Evolutionary conservation across 1,140 invertebrate genomes (phyloP).

Genomic region (Phortica variegata): DNA sequence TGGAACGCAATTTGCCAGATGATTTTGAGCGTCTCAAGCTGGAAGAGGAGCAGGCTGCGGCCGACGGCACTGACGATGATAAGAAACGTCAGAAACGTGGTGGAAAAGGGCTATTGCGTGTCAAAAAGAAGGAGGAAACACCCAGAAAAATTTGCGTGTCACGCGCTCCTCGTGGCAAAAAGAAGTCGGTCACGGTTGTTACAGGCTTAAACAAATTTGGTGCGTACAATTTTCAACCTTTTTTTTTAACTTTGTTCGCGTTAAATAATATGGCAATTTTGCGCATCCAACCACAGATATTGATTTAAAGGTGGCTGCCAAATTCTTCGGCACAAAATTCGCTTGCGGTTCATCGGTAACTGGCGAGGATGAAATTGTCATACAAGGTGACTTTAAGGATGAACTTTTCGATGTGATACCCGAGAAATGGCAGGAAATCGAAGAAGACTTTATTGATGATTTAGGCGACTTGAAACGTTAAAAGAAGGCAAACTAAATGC

Average conservation of each 20-base stretch:
- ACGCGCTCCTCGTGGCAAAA: constrained; percentile 93
- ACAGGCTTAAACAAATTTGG: constrained; percentile 87
- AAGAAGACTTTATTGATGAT: constrained; percentile 72
- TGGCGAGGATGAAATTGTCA: constrained; percentile 98
- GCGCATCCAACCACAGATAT: constrained; percentile 70
- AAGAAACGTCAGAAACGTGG: constrained; percentile 89
- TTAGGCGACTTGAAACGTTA: constrained; percentile 72
- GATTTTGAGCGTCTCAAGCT: constrained; percentile 82
- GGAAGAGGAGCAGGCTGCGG: constrained; percentile 63
- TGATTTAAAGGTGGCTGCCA: constrained; percentile 96
- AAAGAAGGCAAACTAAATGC: constrained; percentile 2
- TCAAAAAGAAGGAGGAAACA: constrained; percentile 81
- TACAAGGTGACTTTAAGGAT: constrained; percentile 98
- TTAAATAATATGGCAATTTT: not conserved
- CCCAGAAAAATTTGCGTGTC: constrained; percentile 91
- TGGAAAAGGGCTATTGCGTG: constrained; percentile 84
- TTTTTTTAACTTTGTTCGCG: constrained; percentile 29
- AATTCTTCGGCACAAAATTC: constrained; percentile 97
- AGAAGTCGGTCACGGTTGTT: constrained; percentile 96
- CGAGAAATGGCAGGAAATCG: constrained; percentile 84
- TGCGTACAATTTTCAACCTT: constrained; percentile 58
- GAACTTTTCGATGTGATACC: constrained; percentile 96
- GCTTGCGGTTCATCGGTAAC: constrained; percentile 98
- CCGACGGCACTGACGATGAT: constrained; percentile 74
- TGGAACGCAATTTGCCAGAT: constrained; percentile 89